A percentile compares a stretch with the other conserved stretches of the same genome.
These are phyloP conservation scores for Hyphantria cunea DNA, from an alignment of 1,140 invertebrate species.

Conservation along the genomic window DNA sequence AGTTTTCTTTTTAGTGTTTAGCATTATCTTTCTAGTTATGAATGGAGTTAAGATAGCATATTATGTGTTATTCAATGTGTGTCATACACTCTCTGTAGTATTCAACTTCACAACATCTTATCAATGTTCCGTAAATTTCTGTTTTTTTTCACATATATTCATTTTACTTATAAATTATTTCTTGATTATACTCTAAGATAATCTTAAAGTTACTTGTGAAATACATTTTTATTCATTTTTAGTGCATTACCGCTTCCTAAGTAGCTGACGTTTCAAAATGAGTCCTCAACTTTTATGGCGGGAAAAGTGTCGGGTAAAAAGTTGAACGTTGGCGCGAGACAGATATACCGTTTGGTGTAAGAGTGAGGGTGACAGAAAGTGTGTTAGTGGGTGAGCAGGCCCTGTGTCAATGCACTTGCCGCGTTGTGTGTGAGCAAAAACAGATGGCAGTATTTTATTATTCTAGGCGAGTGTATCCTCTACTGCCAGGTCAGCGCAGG, in stretches of 20 bases:
- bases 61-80: no score
- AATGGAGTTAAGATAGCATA: no score
- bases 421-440: constrained; percentile 25
- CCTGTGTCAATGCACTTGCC: constrained; percentile 57
- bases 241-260: constrained; percentile 29
- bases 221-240: constrained; percentile 9
- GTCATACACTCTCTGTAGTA: no score
- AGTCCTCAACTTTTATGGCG: constrained; percentile 52
- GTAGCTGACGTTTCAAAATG: constrained; percentile 45
- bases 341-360: constrained; percentile 7
- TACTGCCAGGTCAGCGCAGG: no score
- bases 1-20: no score
- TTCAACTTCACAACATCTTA: no score
- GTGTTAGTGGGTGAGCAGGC: constrained; percentile 57
- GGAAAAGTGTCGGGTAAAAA: constrained; percentile 58
- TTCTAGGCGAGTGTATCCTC: no score
- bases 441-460: constrained; percentile 12
- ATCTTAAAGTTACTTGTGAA: not conserved
- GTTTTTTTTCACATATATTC: no score
- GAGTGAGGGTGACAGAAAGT: constrained; percentile 47
- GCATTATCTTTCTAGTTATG: no score
- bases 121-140: no score
- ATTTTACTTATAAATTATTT: not conserved
- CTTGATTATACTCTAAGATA: not conserved
- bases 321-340: constrained; percentile 36